A percentile compares a stretch with the other conserved stretches of the same genome.
These are phyloP conservation scores for Pseudochromis fuscus DNA, from an alignment of 2,797 vertebrate species.

Conservation along the genomic window DNA sequence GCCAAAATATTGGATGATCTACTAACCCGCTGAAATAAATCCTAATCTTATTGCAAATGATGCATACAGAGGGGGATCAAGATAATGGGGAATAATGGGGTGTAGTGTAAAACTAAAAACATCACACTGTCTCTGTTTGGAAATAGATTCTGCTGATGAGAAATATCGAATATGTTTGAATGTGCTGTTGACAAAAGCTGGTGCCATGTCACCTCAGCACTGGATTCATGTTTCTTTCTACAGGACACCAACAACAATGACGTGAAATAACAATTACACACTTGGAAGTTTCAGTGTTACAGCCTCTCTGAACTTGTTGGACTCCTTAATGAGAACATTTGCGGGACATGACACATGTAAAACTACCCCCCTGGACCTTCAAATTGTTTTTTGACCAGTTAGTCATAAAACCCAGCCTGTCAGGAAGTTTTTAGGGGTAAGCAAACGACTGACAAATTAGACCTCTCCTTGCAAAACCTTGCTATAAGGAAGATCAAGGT, in stretches of 20 bases:
- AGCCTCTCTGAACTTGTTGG: constrained; percentile 6
- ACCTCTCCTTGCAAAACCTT: background rate
- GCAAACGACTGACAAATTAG: constrained; percentile 1
- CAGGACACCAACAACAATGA: background rate
- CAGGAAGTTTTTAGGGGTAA: constrained; percentile 9
- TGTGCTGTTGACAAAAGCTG: background rate
- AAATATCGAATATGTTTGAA: constrained; percentile 1
- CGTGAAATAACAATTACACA: constrained; percentile 16
- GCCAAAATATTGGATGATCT: background rate
- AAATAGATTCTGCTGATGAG: background rate
- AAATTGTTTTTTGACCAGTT: constrained; percentile 14
- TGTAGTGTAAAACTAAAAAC: background rate
- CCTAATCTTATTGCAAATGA: background rate
- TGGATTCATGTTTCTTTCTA: background rate
- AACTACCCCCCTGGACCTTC: background rate
- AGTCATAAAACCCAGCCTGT: constrained; percentile 1
- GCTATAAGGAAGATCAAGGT: background rate
- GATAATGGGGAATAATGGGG: background rate
- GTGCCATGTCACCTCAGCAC: background rate
- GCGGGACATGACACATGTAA: background rate
- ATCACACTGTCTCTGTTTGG: background rate
- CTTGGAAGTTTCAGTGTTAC: background rate
- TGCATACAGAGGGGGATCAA: background rate
- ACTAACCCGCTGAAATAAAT: background rate
- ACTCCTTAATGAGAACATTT: constrained; percentile 14